Conservation (phyloP, 2,113 vertebrate species). For the Ameiurus melas region DNA sequence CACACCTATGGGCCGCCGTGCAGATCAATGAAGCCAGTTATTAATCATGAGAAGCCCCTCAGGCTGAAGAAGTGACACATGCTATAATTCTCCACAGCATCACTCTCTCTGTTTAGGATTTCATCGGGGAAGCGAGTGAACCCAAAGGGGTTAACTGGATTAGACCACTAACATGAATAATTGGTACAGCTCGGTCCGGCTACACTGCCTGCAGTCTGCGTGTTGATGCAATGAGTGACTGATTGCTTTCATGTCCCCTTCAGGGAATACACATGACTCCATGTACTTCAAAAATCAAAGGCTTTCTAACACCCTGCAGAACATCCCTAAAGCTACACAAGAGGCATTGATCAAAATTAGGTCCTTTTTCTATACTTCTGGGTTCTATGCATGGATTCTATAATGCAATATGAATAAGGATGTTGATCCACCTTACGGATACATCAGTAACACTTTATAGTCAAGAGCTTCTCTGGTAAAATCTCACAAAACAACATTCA, state of each 20-base stretch:
- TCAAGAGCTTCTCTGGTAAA: not conserved
- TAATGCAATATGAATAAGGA: not conserved
- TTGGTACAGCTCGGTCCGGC: not conserved
- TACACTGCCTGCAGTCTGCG: constrained; percentile 7
- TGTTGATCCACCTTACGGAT: not conserved
- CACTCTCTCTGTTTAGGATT: constrained; percentile 52
- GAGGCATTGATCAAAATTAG: not conserved
- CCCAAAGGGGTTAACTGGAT: constrained; percentile 57
- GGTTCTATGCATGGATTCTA: not conserved
- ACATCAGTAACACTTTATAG: not conserved
- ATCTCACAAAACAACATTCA: not conserved
- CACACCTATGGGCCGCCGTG: constrained; percentile 33
- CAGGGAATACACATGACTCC: constrained; percentile 34
- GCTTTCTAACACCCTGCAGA: constrained; percentile 4
- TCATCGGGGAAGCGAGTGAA: constrained; percentile 45
- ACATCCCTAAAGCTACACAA: constrained; percentile 9
- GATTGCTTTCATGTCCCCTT: constrained; percentile 35
- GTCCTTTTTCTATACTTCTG: not conserved
- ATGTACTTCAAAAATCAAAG: constrained; percentile 11
- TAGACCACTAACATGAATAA: constrained; percentile 39
- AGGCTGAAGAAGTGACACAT: constrained; percentile 63
- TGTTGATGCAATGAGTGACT: constrained; percentile 23
- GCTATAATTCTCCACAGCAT: constrained; percentile 58
- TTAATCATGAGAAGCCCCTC: constrained; percentile 68
- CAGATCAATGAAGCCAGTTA: constrained; percentile 63